Base-by-base conservation (phyloP, 2,113 vertebrate genomes). In the Megalops atlanticus region DNA sequence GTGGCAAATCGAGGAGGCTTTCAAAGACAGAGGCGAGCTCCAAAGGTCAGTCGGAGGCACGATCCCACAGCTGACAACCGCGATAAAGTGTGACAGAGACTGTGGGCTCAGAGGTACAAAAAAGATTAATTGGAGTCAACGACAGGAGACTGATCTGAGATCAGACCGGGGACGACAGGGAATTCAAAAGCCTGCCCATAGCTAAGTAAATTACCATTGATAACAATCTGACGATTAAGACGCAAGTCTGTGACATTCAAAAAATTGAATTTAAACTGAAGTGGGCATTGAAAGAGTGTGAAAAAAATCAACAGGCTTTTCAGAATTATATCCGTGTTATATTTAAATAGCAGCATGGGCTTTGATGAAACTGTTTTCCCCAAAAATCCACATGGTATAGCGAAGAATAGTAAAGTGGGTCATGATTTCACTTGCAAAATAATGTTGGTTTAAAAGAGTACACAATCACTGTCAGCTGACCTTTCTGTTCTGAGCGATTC, bases 371-470 rank as follows among this genome's bases (percentile, higher is more conserved):
- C n/a, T n/a, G n/a, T n/a, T n/a, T n/a, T n/a, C n/a, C n/a, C n/a
- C n/a, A n/a, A n/a, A n/a, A 14, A 64, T 64, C 24, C 58, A 31
- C 24, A 5, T 31, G 58, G 49, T 21, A 24, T 64, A 27, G 11
- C 58, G 1, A 10, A n/a, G 8, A n/a, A 31, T 10, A 64, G 58
- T 64, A 24, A 64, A 64, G 58, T 49, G 49, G 49, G 49, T 58
- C 45, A 77, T 77, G 35, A 77, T 77, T 77, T 77, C 49, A 77
- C 76, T 52, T 77, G 76, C 76, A 58, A 52, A 58, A 39, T 52
- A 58, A 58, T 33, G 47, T 77, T 36, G 76, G 76, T 77, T 49
- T 77, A 77, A 58, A 58, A 77, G 54, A 35, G 76, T 77, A 77
- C 76, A 58, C 76, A 58, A 38, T 58, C 54, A 39, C 49, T 54